Evolutionary conservation across 2,797 vertebrate genomes (phyloP).

Genomic region (Vipera latastei): DNA sequence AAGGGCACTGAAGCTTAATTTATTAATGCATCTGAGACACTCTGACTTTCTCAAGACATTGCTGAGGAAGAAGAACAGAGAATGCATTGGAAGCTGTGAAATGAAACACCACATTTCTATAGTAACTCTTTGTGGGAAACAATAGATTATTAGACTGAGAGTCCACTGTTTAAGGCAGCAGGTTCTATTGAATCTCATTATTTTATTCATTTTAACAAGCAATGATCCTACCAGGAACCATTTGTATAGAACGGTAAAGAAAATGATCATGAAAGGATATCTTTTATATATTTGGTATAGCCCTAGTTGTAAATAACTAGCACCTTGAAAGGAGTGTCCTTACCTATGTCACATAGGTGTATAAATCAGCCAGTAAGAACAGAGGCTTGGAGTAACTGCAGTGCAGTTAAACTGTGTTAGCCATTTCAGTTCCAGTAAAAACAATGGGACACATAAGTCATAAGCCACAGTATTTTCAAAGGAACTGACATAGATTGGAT

Average conservation of each 20-base stretch:
- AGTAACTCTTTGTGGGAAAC: constrained; percentile 9
- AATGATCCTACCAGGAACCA: neutral
- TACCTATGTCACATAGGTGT: neutral
- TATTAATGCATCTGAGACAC: constrained; percentile 4
- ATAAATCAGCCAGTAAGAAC: neutral
- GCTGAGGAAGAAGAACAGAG: neutral
- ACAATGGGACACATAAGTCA: neutral
- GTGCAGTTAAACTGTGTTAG: neutral
- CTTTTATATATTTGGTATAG: neutral
- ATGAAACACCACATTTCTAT: neutral
- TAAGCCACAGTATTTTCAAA: neutral
- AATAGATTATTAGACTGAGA: neutral
- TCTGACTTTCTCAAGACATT: constrained; percentile 35
- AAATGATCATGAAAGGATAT: rapidly evolving
- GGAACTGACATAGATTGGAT: neutral
- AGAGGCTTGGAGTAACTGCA: neutral
- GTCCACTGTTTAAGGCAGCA: neutral
- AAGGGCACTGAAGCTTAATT: constrained; percentile 27
- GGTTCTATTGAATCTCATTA: neutral
- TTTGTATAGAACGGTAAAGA: neutral
- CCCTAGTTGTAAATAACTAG: neutral
- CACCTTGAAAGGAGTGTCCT: neutral
- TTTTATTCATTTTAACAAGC: neutral
- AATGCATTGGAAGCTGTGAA: neutral
- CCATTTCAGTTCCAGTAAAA: neutral